Percentiles rank a stretch among this genome's conserved stretches.
Evolutionary conservation across 1,140 invertebrate genomes (phyloP).

Genomic region (Thaumetopoea pityocampa): DNA sequence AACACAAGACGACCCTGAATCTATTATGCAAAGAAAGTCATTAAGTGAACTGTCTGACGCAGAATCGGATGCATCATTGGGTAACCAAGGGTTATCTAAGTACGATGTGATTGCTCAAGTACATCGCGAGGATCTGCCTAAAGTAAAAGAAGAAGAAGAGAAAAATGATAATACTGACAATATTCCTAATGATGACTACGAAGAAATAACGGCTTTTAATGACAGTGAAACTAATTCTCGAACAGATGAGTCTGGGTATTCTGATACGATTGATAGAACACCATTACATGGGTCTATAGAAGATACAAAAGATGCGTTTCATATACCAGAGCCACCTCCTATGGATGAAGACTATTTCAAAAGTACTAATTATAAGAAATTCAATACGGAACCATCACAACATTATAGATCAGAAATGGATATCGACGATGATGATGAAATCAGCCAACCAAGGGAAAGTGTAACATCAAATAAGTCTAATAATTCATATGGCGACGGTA

Average conservation of each 20-base stretch:
- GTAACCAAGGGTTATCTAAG: conserved; percentile 67
- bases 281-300: conserved; percentile 44
- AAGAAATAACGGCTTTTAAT: conserved; percentile 48
- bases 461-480: conserved; percentile 56
- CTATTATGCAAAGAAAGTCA: conserved; percentile 48
- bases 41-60: conserved; percentile 60
- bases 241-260: conserved; percentile 67
- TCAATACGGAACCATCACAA: conserved; percentile 43
- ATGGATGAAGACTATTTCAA: conserved; percentile 52
- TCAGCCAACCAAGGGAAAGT: conserved; percentile 48
- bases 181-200: conserved; percentile 28
- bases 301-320: conserved; percentile 36
- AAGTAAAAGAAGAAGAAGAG: conserved; percentile 54
- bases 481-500: conserved; percentile 43
- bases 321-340: conserved; percentile 58
- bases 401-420: conserved; percentile 33
- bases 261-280: conserved; percentile 58
- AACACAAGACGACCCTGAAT: conserved; percentile 20
- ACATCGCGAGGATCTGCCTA: conserved; percentile 64
- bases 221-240: conserved; percentile 59
- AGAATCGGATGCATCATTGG: conserved; percentile 61
- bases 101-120: conserved; percentile 69
- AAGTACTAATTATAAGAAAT: conserved; percentile 50
- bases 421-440: conserved; percentile 29
- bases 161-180: conserved; percentile 29